Conservation (phyloP, 2,888 invertebrate genomes). For the Dryomyza anilis region DNA sequence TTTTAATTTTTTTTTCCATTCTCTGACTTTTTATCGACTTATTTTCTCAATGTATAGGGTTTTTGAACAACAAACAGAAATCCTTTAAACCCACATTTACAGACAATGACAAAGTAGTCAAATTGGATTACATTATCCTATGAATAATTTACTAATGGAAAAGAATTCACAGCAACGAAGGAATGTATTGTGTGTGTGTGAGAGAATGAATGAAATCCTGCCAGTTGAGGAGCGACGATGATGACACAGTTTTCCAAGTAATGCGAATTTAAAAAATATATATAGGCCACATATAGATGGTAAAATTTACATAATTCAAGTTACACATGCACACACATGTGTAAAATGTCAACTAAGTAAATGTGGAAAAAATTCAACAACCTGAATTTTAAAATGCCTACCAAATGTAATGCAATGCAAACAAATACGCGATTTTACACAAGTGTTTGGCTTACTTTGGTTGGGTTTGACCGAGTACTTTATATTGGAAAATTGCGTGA, state of each 20-base stretch:
- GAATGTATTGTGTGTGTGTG: background rate
- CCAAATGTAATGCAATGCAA: background rate
- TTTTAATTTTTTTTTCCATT: no score
- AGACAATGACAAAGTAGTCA: background rate
- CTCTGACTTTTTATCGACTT: no score
- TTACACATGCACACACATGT: background rate
- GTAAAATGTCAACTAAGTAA: background rate
- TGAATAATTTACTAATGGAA: conserved; percentile 15
- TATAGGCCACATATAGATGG: conserved; percentile 7
- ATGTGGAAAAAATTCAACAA: background rate
- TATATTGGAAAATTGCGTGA: no score
- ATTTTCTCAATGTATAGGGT: no score
- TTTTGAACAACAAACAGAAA: no score
- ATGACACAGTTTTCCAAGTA: conserved; percentile 9
- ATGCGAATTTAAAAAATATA: conserved; percentile 1
- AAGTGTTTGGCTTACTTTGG: background rate
- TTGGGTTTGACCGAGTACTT: background rate
- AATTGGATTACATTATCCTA: conserved; percentile 21
- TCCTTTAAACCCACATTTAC: background rate
- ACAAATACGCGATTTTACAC: background rate
- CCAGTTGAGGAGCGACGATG: background rate
- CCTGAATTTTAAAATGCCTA: background rate
- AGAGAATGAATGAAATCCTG: background rate
- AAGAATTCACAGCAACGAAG: background rate
- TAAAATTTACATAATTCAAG: background rate